These are phyloP conservation scores for Ictalurus punctatus DNA, from an alignment of 2,113 vertebrate species.

Conservation along the genomic window DNA sequence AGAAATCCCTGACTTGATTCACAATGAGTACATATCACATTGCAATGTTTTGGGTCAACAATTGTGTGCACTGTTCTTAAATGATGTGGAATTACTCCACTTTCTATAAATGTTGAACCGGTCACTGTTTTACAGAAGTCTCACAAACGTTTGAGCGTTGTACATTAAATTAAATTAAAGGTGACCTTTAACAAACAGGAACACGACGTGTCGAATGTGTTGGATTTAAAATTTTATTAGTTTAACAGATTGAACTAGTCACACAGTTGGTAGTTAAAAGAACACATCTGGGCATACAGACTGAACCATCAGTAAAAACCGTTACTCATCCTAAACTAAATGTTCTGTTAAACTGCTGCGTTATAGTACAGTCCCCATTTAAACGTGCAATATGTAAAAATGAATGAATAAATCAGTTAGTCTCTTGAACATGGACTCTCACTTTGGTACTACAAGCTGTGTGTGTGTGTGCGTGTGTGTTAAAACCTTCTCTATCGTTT, in stretches of 20 bases:
- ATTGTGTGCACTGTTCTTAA: background rate
- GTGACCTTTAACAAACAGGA: background rate
- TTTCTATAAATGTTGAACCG: background rate
- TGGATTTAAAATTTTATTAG: background rate
- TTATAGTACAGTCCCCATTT: slow-evolving; percentile 20
- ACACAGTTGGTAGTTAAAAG: background rate
- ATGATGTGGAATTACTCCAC: background rate
- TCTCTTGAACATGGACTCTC: background rate
- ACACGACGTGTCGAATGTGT: background rate
- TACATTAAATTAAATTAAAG: background rate
- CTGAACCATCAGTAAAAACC: background rate
- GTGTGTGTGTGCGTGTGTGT: background rate
- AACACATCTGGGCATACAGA: background rate
- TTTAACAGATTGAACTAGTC: background rate
- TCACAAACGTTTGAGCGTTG: background rate
- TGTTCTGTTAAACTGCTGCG: slow-evolving; percentile 27
- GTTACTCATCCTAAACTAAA: slow-evolving; percentile 21
- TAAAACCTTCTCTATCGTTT: background rate
- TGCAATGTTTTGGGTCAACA: background rate
- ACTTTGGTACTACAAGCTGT: background rate
- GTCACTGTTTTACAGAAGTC: background rate
- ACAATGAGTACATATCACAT: background rate
- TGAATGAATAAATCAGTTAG: background rate
- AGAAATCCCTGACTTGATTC: background rate
- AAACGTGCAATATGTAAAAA: slow-evolving; percentile 32